A percentile compares a stretch with the other conserved stretches of the same genome.
phyloP scores from a whole-genome alignment of 2,888 invertebrate species.

The Lasioglossum lativentre region DNA sequence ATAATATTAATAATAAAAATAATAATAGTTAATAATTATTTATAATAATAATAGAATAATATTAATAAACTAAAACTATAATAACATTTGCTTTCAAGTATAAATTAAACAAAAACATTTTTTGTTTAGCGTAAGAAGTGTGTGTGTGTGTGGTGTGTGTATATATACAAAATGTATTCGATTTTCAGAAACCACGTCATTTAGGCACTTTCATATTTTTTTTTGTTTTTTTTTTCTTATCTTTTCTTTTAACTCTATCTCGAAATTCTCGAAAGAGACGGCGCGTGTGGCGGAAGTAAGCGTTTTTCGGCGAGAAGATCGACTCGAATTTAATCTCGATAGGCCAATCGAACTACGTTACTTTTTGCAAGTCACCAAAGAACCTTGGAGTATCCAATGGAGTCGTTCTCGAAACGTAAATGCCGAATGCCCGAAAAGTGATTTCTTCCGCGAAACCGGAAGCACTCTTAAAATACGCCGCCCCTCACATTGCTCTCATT shows the following conservation, averaged over 20 bases:
- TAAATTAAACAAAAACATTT: slow-evolving; percentile 81
- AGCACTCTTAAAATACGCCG: slow-evolving; percentile 48
- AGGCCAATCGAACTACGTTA: neutral
- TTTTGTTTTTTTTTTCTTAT: slow-evolving; percentile 1
- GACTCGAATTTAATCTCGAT: neutral
- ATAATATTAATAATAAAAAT: slow-evolving; percentile 55
- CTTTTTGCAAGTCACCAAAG: neutral
- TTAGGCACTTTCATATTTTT: slow-evolving; percentile 68
- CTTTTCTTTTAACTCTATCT: slow-evolving; percentile 1
- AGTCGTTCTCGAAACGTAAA: neutral
- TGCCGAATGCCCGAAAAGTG: slow-evolving; percentile 30
- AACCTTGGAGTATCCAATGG: neutral
- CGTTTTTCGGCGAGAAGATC: slow-evolving; percentile 20
- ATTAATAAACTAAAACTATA: slow-evolving; percentile 77
- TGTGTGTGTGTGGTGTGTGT: slow-evolving; percentile 51
- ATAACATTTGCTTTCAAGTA: slow-evolving; percentile 79
- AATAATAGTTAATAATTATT: slow-evolving; percentile 51
- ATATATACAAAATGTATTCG: slow-evolving; percentile 80
- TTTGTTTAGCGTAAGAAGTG: slow-evolving; percentile 70
- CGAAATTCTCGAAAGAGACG: slow-evolving; percentile 17
- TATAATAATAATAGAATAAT: slow-evolving; percentile 27
- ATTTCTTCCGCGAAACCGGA: slow-evolving; percentile 28
- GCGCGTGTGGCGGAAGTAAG: slow-evolving; percentile 4
- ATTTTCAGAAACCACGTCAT: slow-evolving; percentile 80
- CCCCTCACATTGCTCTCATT: slow-evolving; percentile 40